These are phyloP conservation scores for Hypena proboscidalis DNA, from an alignment of 2,888 invertebrate genomes.

Conservation along the genomic window DNA sequence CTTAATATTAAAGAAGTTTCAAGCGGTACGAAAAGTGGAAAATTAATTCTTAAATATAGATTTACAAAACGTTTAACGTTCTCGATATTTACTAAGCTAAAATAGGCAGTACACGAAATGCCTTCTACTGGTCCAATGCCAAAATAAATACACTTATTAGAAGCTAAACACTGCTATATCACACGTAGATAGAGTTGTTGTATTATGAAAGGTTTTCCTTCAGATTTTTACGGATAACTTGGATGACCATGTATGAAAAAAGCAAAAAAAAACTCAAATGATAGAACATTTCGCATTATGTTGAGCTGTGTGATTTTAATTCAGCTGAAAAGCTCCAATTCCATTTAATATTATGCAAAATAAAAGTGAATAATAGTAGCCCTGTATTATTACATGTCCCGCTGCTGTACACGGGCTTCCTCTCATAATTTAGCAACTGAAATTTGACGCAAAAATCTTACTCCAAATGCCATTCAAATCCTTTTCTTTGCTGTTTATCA, in stretches of 20 bases:
- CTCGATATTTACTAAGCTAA: neutral
- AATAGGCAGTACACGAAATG: neutral
- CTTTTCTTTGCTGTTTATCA: slow-evolving; percentile 9
- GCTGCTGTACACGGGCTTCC: no score
- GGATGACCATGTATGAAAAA: no score
- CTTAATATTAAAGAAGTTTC: slow-evolving; percentile 11
- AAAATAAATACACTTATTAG: neutral
- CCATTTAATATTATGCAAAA: no score
- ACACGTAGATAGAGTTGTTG: no score
- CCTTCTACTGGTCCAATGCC: neutral
- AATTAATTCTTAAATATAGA: neutral
- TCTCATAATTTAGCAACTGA: neutral
- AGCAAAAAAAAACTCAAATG: no score
- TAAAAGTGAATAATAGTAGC: no score
- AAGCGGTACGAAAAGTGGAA: neutral
- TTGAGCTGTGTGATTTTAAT: no score
- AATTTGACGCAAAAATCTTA: neutral
- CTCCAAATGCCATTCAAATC: slow-evolving; percentile 10
- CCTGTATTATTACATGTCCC: no score
- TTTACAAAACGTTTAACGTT: slow-evolving; percentile 9
- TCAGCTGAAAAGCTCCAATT: no score
- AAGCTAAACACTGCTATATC: neutral
- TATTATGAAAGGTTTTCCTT: no score
- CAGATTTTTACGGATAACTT: no score
- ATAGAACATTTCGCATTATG: no score